Evolutionary conservation across 2,888 invertebrate genomes (phyloP), one percentile per base, ranked within the genome.

Genomic region (Muscina levida): DNA sequence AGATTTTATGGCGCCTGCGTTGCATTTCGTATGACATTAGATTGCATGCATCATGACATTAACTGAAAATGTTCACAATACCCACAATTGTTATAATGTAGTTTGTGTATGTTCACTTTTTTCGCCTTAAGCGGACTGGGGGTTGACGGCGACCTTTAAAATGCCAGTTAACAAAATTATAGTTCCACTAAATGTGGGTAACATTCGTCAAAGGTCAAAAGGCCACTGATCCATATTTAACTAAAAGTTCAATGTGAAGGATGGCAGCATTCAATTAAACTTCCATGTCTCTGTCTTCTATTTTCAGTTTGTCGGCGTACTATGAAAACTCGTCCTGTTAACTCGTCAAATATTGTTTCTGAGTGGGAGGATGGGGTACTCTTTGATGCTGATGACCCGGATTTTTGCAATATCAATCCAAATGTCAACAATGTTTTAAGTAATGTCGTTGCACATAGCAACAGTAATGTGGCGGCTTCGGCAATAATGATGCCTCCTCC

Each of bases 361-460:
- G 90, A 90, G 82, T 90, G 90, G 90, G 90, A 90, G 84, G 90
- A 90, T 77, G 88, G 88, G 79, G 73, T 84, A 70, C 85, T 89
- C 48, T 90, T 90, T 82, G 90, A 90, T 85, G 87, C 88, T 42
- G 90, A 90, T 83, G 90, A 90, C 87, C 90, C 90, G 57, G 90
- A 90, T 86, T 90, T 90, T 83, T 88, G 88, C 77, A 86, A 85
- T 81, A 84, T 85, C 19, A 83, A 86, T 31, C 82, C 85, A 24
- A 85, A 82, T 79, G 82, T 77, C 62, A 84, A 83, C 77, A 83
- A 85, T 82, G 86, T 85, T 77, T 70, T 87, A 67, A 84, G 84
- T 74, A 79, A 82, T 15, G 75, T 46, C 42, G 70, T 68, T 42
- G 48, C 56, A 1, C 74, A 66, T 8, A 56, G n/a, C 24, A 53